Evolutionary conservation across 2,113 vertebrate genomes (phyloP).

Genomic region (Hyla sarda): DNA sequence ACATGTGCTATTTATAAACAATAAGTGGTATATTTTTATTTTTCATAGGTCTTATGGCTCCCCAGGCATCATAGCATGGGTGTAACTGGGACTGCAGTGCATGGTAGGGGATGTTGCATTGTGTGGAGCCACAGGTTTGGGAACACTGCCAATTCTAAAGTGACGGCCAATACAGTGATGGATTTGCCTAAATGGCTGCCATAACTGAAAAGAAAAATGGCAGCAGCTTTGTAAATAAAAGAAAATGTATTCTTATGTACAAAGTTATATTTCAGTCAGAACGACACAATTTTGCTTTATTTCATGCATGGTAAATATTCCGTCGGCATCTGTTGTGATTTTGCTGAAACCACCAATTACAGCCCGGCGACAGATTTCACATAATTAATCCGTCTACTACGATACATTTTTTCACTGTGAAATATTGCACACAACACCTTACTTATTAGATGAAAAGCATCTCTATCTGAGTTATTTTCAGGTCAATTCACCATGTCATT

Average conservation of each 20-base stretch:
- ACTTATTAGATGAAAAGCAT: conserved; percentile 41
- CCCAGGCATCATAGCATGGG: no score
- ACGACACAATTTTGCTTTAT: not conserved
- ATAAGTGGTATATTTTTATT: no score
- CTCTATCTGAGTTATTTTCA: conserved; percentile 25
- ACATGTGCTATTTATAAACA: no score
- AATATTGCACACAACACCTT: conserved; percentile 37
- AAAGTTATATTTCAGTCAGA: no score
- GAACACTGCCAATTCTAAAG: no score
- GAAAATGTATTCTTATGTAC: not conserved
- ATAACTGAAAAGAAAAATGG: not conserved
- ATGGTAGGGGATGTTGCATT: no score
- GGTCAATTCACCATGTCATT: conserved; percentile 43
- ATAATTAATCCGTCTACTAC: conserved; percentile 17
- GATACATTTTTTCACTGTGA: not conserved
- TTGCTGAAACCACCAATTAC: conserved; percentile 27
- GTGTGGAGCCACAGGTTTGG: no score
- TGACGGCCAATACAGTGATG: no score
- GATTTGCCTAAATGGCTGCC: not conserved
- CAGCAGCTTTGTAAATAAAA: not conserved
- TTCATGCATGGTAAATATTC: not conserved
- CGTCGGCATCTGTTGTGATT: conserved; percentile 19
- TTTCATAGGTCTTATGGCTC: no score
- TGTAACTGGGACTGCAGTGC: no score
- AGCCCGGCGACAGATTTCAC: conserved; percentile 15